Conservation (phyloP, 2,113 vertebrate genomes). For the Takifugu flavidus region DNA sequence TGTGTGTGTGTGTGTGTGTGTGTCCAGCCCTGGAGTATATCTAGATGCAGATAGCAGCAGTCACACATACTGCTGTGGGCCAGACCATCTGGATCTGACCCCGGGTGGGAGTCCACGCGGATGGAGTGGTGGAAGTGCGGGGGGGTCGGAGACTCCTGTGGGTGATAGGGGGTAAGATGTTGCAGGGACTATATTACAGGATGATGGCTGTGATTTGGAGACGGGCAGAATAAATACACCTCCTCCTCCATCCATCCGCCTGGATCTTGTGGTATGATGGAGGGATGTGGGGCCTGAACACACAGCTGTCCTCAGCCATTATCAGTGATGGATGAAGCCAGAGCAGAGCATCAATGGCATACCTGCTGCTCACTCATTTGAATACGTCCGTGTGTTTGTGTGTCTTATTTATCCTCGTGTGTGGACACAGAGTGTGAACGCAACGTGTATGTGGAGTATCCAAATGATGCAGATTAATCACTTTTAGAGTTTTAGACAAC, state of each 20-base stretch:
- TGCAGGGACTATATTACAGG: conserved; percentile 33
- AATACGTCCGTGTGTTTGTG: conserved; percentile 38
- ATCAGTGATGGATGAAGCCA: conserved; percentile 70
- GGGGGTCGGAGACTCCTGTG: conserved; percentile 5
- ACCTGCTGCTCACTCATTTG: conserved; percentile 40
- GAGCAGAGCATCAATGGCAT: conserved; percentile 56
- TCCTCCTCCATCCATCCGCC: conserved; percentile 38
- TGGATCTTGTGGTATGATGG: conserved; percentile 47
- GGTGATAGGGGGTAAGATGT: conserved; percentile 1
- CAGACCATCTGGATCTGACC: conserved; percentile 55
- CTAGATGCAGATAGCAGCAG: conserved; percentile 31
- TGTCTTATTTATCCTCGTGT: conserved; percentile 40
- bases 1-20: conserved; percentile 9
- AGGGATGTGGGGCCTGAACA: conserved; percentile 52
- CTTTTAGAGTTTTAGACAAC: conserved; percentile 7
- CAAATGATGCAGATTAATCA: conserved; percentile 46
- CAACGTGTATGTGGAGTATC: conserved; percentile 34
- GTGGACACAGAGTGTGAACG: conserved; percentile 15
- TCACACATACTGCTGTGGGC: conserved; percentile 13
- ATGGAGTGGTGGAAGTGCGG: background rate
- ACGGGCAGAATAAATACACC: conserved; percentile 38
- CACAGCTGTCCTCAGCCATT: conserved; percentile 68
- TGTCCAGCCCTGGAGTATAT: conserved; percentile 19
- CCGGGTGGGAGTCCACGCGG: conserved; percentile 23
- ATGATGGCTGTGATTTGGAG: conserved; percentile 27